phyloP scores from a whole-genome alignment of 2,888 invertebrate species.

The Proisotoma minuta region DNA sequence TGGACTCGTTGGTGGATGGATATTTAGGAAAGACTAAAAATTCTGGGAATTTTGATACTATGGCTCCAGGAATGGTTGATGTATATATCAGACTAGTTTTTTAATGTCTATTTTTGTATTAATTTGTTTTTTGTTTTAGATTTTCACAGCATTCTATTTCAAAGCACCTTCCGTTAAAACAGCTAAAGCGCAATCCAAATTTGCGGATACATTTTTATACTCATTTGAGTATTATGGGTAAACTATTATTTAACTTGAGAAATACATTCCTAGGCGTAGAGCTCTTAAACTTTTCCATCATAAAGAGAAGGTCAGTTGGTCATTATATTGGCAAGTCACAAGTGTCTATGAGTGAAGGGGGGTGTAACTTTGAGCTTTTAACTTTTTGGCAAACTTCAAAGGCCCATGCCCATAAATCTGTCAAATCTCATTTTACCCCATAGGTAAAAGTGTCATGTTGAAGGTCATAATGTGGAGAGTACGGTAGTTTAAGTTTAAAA shows the following conservation, averaged over 20 bases:
- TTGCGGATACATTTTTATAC: constrained; percentile 9
- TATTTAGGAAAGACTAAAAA: constrained; percentile 14
- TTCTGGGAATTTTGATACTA: constrained; percentile 15
- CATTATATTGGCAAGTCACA: no score
- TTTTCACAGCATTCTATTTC: constrained; percentile 17
- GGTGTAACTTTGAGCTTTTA: no score
- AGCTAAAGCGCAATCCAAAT: constrained; percentile 10
- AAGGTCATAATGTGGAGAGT: no score
- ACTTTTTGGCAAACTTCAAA: no score
- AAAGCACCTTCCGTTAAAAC: constrained; percentile 12
- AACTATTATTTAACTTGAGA: not conserved
- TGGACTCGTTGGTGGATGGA: not conserved
- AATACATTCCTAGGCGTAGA: not conserved
- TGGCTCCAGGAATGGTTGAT: constrained; percentile 19
- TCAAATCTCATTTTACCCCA: no score
- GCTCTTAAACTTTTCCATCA: not conserved
- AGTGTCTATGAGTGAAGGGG: no score
- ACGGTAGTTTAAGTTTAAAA: no score
- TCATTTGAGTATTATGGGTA: constrained; percentile 22
- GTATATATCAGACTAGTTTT: not conserved
- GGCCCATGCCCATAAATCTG: no score
- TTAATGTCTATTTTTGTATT: not conserved
- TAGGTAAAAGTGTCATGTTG: no score
- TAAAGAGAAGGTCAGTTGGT: no score
- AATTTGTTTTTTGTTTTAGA: not conserved